Evolutionary conservation across 2,797 vertebrate species (phyloP).

Genomic region (Acrossocheilus wenchowensis): DNA sequence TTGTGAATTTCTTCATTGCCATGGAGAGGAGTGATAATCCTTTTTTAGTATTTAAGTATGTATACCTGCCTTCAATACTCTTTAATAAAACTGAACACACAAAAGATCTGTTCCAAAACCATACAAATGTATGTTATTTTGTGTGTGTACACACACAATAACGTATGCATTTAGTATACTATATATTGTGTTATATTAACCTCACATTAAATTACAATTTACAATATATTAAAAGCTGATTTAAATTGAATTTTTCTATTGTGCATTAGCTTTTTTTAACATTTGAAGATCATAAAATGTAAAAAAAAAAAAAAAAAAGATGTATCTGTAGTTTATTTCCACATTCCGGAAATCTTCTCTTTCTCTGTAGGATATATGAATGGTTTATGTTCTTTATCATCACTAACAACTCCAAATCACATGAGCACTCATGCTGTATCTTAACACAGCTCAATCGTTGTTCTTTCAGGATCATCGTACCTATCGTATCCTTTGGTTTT

Average conservation of each 20-base stretch:
- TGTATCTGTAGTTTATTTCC: background rate
- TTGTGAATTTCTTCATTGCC: constrained; percentile 1
- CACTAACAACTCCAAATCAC: background rate
- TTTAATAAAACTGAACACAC: background rate
- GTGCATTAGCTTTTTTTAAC: too few relatives aligned
- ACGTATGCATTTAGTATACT: background rate
- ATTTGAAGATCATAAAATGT: background rate
- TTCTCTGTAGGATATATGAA: background rate
- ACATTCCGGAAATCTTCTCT: background rate
- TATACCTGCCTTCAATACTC: background rate
- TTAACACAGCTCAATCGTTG: background rate
- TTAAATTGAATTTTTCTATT: background rate
- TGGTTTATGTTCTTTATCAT: background rate
- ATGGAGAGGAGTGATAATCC: background rate
- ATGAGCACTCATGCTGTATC: background rate
- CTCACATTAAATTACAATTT: background rate
- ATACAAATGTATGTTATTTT: background rate
- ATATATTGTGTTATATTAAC: background rate
- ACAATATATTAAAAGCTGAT: background rate
- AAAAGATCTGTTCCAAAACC: background rate
- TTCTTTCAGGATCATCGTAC: constrained; percentile 49
- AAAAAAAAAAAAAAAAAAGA: too few relatives aligned
- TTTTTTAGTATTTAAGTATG: constrained; percentile 25
- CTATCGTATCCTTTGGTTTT: constrained; percentile 24
- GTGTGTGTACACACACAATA: background rate